Base-by-base conservation (phyloP, 2,888 invertebrate genomes). In the Proisotoma minuta region DNA sequence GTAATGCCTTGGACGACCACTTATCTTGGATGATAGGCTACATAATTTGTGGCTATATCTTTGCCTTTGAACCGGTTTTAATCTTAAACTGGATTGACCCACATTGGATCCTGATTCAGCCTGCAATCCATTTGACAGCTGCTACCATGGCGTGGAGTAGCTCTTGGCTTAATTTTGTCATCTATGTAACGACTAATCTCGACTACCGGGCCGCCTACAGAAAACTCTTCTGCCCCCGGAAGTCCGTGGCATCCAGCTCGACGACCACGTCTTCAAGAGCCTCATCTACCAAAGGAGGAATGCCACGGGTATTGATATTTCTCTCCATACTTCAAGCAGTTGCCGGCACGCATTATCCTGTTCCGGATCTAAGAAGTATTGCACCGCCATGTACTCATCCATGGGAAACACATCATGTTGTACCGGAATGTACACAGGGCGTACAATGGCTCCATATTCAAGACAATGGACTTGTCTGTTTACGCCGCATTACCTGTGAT, bases 21-120 rank as follows among this genome's bases (percentile, higher is more conserved):
- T 24, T 50, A 20, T 15, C 18, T 47, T 5, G 24, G 26, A 50
- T 50, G 50, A n/a, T 24, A 5, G 15, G 50, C 8, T 23, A 8
- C 26, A 24, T 62, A 1, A 1, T 53, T 1, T 22, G 2, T n/a
- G 47, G 58, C 4, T 62, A 47, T 27, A 3, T 52, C 20, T 1
- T 62, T 1, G 51, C 51, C 1, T 62, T 58, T 28, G 51, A 62
- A 22, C 62, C 58, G 0, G 4, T 62, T 1, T 20, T 62, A 2
- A 3, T 58, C 1, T 34, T 62, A 2, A 62, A 62, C 27, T n/a
- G 18, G 3, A 1, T 58, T 1, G 57, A 57, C 20, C 2, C n/a
- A 18, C 49, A 2, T 1, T 22, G 49, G 24, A 3, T 1, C 8
- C 2, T 1, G n/a, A n/a, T 51, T 12, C 28, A 18, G 5, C 26